A percentile compares a stretch with the other conserved stretches of the same genome.
phyloP scores from a whole-genome alignment of 2,797 vertebrate species.

The Muscicapa striata region DNA sequence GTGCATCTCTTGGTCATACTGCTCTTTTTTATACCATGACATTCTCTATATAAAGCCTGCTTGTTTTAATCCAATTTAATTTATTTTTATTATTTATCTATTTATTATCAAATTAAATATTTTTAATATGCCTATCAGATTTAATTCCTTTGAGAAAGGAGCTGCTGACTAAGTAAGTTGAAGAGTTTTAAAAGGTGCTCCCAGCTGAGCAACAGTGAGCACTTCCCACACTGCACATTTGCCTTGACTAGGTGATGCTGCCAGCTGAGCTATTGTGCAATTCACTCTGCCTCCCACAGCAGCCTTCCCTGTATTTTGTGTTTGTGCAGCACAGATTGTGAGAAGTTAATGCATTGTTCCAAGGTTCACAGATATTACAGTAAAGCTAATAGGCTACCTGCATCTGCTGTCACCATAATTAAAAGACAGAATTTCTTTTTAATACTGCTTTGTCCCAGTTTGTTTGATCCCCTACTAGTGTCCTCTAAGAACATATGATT shows the following conservation, averaged over 20 bases:
- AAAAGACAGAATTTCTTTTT: background rate
- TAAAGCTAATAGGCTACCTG: background rate
- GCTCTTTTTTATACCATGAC: background rate
- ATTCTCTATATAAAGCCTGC: background rate
- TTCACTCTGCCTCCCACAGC: accelerated
- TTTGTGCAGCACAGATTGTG: background rate
- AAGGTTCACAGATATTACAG: background rate
- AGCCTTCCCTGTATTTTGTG: background rate
- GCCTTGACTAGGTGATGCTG: background rate
- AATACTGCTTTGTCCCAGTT: background rate
- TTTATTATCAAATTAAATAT: background rate
- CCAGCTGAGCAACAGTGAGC: background rate
- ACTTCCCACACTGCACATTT: background rate
- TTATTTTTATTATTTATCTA: too few species aligned
- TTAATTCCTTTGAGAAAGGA: background rate
- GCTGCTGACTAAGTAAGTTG: background rate
- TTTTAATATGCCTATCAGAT: background rate
- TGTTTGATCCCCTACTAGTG: background rate
- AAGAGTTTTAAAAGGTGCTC: background rate
- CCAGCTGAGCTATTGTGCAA: background rate
- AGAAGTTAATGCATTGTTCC: background rate
- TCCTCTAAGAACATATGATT: background rate
- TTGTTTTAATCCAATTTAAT: background rate
- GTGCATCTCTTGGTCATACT: background rate
- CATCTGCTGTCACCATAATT: background rate